Conservation (phyloP, 2,113 vertebrate species). For the Tachuris rubrigastra region DNA sequence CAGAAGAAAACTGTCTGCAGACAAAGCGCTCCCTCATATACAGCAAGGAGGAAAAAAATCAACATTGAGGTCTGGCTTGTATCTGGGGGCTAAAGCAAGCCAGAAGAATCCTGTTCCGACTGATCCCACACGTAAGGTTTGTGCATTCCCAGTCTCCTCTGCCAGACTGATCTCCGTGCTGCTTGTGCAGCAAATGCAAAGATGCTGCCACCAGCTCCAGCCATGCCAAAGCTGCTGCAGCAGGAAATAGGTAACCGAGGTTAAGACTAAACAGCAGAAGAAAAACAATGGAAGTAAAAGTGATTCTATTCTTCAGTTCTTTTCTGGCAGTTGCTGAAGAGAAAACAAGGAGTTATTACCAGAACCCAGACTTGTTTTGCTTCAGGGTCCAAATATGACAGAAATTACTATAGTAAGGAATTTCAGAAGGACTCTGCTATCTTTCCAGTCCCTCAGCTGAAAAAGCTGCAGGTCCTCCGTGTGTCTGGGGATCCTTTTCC, state of each 20-base stretch:
- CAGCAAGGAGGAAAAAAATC: background rate
- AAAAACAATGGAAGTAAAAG: conserved; percentile 11
- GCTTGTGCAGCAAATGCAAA: background rate
- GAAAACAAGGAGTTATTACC: conserved; percentile 22
- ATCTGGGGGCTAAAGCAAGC: background rate
- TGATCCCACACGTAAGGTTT: background rate
- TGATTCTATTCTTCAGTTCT: conserved; percentile 1
- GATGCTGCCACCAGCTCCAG: background rate
- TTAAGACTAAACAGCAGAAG: background rate
- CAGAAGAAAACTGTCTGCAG: background rate
- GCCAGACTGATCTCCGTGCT: background rate
- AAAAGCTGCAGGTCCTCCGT: background rate
- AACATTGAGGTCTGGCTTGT: background rate
- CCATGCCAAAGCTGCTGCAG: background rate
- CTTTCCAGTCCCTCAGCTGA: background rate
- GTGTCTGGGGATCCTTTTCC: background rate
- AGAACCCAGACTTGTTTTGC: conserved; percentile 29
- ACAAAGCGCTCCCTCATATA: background rate
- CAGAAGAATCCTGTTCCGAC: background rate
- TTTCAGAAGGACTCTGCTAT: background rate
- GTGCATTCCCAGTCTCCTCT: background rate
- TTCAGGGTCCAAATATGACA: background rate
- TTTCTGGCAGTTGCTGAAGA: conserved; percentile 3
- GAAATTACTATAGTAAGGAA: background rate
- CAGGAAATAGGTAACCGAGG: background rate